A percentile compares a stretch with the other conserved stretches of the same genome.
These are phyloP conservation scores for Pimpla rufipes DNA, from an alignment of 2,888 invertebrate species.

Conservation along the genomic window DNA sequence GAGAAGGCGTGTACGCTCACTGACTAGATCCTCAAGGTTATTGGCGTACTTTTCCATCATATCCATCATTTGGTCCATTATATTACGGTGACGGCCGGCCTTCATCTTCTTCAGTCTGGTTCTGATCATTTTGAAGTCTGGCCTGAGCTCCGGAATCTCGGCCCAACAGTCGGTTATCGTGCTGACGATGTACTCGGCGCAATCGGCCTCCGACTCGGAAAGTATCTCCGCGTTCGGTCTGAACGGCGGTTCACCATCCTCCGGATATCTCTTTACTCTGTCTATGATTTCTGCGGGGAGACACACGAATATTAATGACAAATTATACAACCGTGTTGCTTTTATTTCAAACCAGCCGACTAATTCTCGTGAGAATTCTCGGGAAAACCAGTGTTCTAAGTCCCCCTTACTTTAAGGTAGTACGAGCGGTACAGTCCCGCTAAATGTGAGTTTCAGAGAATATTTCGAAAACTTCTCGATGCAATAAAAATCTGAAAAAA, in stretches of 20 bases:
- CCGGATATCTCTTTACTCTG: slow-evolving; percentile 90
- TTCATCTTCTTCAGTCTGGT: slow-evolving; percentile 94
- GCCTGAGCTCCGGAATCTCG: slow-evolving; percentile 93
- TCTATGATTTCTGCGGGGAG: slow-evolving; percentile 93
- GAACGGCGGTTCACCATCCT: slow-evolving; percentile 90
- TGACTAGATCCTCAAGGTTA: slow-evolving; percentile 97
- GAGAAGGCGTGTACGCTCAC: slow-evolving; percentile 94
- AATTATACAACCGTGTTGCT: not conserved
- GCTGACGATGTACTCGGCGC: slow-evolving; percentile 92
- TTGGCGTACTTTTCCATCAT: slow-evolving; percentile 99
- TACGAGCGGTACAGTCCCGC: too few relatives aligned
- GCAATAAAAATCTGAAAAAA: too few relatives aligned
- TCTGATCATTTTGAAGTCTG: slow-evolving; percentile 94
- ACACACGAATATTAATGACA: slow-evolving; percentile 28
- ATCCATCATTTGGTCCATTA: slow-evolving; percentile 99
- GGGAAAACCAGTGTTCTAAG: too few relatives aligned
- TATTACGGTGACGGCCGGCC: slow-evolving; percentile 94
- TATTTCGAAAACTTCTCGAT: too few relatives aligned
- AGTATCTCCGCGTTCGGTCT: slow-evolving; percentile 92
- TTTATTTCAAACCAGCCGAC: not conserved
- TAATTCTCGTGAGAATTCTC: too few relatives aligned
- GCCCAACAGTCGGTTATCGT: slow-evolving; percentile 96
- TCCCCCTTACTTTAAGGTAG: too few relatives aligned
- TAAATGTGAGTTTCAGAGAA: too few relatives aligned
- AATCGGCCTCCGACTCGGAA: slow-evolving; percentile 90